Evolutionary conservation across 2,888 invertebrate species (phyloP), one percentile per base, ranked within the genome.

Genomic region (Cheilosia grossa): DNA sequence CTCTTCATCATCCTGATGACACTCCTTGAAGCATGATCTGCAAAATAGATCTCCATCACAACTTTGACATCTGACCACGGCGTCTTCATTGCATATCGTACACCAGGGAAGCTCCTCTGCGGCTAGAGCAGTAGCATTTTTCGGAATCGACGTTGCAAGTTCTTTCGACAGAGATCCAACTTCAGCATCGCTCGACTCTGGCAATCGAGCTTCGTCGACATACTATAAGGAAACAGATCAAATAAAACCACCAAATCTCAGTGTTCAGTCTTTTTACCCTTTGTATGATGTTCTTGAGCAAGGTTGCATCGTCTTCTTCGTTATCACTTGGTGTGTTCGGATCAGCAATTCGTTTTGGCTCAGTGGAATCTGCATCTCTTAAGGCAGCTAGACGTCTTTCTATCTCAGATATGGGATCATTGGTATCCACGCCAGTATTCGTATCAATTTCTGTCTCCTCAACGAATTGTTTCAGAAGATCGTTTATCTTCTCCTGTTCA

Each of bases 21-120:
- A 95, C 88, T 96, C 96, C 51, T 92, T 91, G 89, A 94, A 97
- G 90, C 98, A 98, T 73, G 92, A 91, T 15, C 93, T 92, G 91
- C 98, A 98, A 91, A 96, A 98, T 9, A 97, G 92, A 90, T 98
- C 97, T 47, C 94, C 94, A 83, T 94, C 94, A 91, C 98, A 98
- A 80, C 95, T 96, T 54, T 94, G 91, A 90, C 98, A 98, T 63
- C 95, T 93, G 86, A 95, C 92, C 9, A 92, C 93, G 2, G 97
- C 96, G 92, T 96, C 95, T 89, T 96, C 95, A 90, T 97, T 97
- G 90, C 98, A 98, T 87, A 97, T 95, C 87, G 95, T 95, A 92
- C 98, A 98, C 93, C 96, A 96, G 4, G 96, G 96, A 56, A 97
- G 92, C 89, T 96, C 96, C 88, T 94, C 93, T 15, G 88, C 87